Percentiles rank a stretch among this genome's conserved stretches.
Evolutionary conservation across 2,113 vertebrate genomes (phyloP).

Genomic region (Hymenochirus boettgeri): DNA sequence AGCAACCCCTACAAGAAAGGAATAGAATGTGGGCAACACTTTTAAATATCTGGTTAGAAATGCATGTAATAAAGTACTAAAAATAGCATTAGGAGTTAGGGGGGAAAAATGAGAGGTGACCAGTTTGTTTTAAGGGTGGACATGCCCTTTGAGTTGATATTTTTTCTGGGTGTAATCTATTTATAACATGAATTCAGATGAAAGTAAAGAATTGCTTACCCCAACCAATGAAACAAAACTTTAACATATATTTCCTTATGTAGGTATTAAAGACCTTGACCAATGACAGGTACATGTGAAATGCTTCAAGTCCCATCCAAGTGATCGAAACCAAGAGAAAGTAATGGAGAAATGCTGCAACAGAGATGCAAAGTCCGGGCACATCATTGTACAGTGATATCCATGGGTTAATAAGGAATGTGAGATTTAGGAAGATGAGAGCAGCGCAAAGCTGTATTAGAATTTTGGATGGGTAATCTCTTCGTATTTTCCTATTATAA

Average conservation of each 20-base stretch:
- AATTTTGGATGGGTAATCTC: conserved; percentile 93
- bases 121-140: too few species aligned
- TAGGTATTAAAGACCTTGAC: conserved; percentile 91
- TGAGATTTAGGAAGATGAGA: conserved; percentile 81
- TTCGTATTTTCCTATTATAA: conserved; percentile 79
- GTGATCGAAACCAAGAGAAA: conserved; percentile 92
- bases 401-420: conserved; percentile 87
- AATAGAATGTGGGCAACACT: too few species aligned
- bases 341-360: conserved; percentile 92
- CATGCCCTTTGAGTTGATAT: too few species aligned
- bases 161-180: too few species aligned
- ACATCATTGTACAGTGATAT: conserved; percentile 67
- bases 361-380: conserved; percentile 75
- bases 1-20: too few species aligned
- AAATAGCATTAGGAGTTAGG: too few species aligned
- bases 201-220: too few species aligned
- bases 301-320: conserved; percentile 93
- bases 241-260: conserved; percentile 86
- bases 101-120: too few species aligned
- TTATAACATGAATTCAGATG: too few species aligned
- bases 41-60: too few species aligned
- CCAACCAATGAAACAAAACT: conserved; percentile 86
- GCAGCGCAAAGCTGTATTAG: conserved; percentile 86
- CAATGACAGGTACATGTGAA: conserved; percentile 95
- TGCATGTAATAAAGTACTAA: too few species aligned